Evolutionary conservation across 2,797 vertebrate genomes (phyloP).

Genomic region (Hyperoplus lanceolatus): DNA sequence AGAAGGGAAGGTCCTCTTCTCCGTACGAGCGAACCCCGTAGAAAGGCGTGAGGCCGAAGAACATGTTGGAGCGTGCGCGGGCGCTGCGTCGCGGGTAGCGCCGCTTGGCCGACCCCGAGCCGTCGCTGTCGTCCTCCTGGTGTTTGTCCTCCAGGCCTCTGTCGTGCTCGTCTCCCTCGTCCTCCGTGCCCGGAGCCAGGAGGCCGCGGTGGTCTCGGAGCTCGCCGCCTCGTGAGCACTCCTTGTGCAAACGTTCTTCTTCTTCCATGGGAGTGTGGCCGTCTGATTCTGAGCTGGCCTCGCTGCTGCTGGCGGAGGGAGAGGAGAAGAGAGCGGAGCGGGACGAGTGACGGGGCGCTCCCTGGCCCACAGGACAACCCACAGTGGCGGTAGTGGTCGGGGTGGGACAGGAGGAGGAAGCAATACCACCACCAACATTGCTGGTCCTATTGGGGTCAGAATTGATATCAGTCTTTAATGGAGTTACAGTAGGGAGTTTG

Average conservation of each 20-base stretch:
- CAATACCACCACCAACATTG: slow-evolving; percentile 64
- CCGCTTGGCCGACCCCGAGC: slow-evolving; percentile 92
- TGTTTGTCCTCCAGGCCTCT: slow-evolving; percentile 87
- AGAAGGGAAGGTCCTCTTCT: slow-evolving; percentile 96
- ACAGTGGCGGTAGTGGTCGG: slow-evolving; percentile 76
- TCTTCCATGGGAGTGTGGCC: slow-evolving; percentile 35
- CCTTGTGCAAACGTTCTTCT: slow-evolving; percentile 75
- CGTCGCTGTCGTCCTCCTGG: slow-evolving; percentile 91
- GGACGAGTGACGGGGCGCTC: slow-evolving; percentile 64
- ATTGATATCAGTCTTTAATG: slow-evolving; percentile 80
- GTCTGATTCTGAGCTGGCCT: slow-evolving; percentile 82
- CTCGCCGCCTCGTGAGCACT: slow-evolving; percentile 49
- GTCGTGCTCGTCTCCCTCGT: slow-evolving; percentile 80
- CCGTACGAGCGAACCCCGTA: slow-evolving; percentile 98
- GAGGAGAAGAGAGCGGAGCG: slow-evolving; percentile 79
- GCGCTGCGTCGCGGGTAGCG: slow-evolving; percentile 97
- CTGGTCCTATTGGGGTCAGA: slow-evolving; percentile 89
- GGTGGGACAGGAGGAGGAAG: slow-evolving; percentile 75
- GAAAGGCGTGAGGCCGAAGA: slow-evolving; percentile 96
- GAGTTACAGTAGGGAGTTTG: slow-evolving; percentile 86
- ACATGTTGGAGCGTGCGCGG: slow-evolving; percentile 98
- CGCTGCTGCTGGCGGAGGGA: slow-evolving; percentile 84
- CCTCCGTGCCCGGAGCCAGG: slow-evolving; percentile 68
- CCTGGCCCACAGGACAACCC: slow-evolving; percentile 72
- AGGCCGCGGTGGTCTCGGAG: slow-evolving; percentile 66